Evolutionary conservation across 2,113 vertebrate genomes (phyloP), one percentile per base, ranked within the genome.

Genomic region (Sceloporus undulatus): DNA sequence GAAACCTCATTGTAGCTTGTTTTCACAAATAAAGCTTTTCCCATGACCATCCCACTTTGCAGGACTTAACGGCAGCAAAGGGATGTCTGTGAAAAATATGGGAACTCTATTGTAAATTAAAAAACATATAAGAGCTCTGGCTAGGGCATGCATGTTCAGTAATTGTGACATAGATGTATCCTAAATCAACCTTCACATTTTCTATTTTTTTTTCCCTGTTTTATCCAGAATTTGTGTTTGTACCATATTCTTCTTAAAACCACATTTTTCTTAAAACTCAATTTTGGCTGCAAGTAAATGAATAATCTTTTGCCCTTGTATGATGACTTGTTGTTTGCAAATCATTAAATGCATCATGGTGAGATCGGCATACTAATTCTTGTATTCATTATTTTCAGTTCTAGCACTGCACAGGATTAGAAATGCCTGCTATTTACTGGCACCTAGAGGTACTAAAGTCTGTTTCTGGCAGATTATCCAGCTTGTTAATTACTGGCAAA

Each of bases 401-500:
- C 19, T 59, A 73, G 3, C 86, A 10, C 1, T 82, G 54, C 40
- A n/a, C 4, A 89, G 29, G 76, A 48, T 90, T 62, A 90, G 80
- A 68, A 54, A 82, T 84, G 86, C 0, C 23, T 91, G 74, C 6
- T 68, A 89, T 84, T 85, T 8, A 87, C 80, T 85, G 27, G 3
- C 19, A 84, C 3, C 5, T 71, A 82, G n/a, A 94, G 80, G 65
- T 90, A 91, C 79, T 74, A 52, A 84, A 82, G 84, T 66, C 38
- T 92, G 4, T 40, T 91, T 91, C 82, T 93, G 42, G 19, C 11
- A 92, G 76, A 91, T 93, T 89, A 86, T 6, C 4, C 70, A 90
- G 78, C 82, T 90, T 90, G 19, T 59, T 87, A 93, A 90, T 90
- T 92, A 87, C 8, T 16, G 90, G n/a, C 79, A 91, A 91, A 93